Percentiles rank a stretch among this genome's conserved stretches.
phyloP scores from a whole-genome alignment of 2,888 invertebrate species.

The Zhengitettix transpicula region DNA sequence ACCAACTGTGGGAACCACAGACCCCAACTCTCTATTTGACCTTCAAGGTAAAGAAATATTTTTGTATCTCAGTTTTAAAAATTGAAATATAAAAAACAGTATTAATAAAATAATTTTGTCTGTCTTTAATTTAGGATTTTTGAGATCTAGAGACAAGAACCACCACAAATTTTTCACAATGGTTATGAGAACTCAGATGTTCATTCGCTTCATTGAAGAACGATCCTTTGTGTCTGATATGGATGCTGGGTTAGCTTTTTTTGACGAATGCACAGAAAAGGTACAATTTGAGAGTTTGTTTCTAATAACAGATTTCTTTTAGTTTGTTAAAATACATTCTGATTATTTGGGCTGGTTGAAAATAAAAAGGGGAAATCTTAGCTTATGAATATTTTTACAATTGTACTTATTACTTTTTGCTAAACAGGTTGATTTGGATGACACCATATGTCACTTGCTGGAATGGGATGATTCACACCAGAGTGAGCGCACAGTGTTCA shows the following conservation, averaged over 20 bases:
- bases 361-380: too few species aligned
- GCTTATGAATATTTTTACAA: too few species aligned
- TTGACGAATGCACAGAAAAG: conserved; percentile 91
- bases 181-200: conserved; percentile 90
- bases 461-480: conserved; percentile 65
- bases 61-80: too few species aligned
- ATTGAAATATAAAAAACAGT: not conserved
- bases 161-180: conserved; percentile 74
- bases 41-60: conserved; percentile 38
- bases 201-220: conserved; percentile 96
- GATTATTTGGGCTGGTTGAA: too few species aligned
- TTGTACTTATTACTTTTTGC: not conserved
- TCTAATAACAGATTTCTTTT: too few species aligned
- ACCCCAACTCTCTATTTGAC: conserved; percentile 88
- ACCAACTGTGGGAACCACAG: conserved; percentile 86
- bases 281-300: conserved; percentile 20
- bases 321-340: too few species aligned
- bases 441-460: conserved; percentile 45
- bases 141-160: conserved; percentile 75
- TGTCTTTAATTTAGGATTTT: conserved; percentile 39
- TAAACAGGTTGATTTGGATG: conserved; percentile 28
- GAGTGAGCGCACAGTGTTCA: conserved; percentile 85
- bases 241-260: conserved; percentile 87
- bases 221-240: conserved; percentile 96
- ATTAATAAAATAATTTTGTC: not conserved